These are phyloP conservation scores for Artemia sinica DNA, from an alignment of 2,888 invertebrate species.

Conservation along the genomic window DNA sequence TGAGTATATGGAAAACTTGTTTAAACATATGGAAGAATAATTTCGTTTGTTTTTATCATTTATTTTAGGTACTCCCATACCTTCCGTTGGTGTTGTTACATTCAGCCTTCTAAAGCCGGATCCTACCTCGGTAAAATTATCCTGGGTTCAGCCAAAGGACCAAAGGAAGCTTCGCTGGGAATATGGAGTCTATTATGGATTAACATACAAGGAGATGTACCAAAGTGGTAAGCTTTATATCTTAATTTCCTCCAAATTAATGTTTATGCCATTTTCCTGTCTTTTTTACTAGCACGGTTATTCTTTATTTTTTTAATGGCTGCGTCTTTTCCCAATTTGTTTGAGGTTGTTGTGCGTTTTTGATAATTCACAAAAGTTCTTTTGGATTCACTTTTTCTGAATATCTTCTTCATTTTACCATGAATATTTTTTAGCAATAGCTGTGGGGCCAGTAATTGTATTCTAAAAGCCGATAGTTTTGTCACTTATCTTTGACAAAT, in stretches of 20 bases:
- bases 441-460: no score
- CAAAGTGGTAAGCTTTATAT: slow-evolving; percentile 37
- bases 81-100: slow-evolving; percentile 22
- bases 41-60: slow-evolving; percentile 25
- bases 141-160: slow-evolving; percentile 46
- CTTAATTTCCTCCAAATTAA: background rate
- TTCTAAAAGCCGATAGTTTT: no score
- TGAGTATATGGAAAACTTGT: no score
- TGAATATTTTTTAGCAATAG: no score
- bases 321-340: background rate
- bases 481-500: no score
- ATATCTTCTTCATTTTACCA: no score
- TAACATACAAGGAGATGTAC: slow-evolving; percentile 40
- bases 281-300: slow-evolving; percentile 15
- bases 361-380: no score
- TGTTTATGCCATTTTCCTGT: background rate
- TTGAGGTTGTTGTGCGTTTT: no score
- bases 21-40: no score
- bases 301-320: slow-evolving; percentile 21
- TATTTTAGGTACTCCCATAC: slow-evolving; percentile 30
- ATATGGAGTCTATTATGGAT: slow-evolving; percentile 55
- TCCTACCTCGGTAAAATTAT: slow-evolving; percentile 38
- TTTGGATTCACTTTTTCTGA: no score
- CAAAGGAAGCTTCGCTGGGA: slow-evolving; percentile 40
- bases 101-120: slow-evolving; percentile 22